Evolutionary conservation across 92 coral and sea anemone species (phyloP), one percentile per base, ranked within the genome.

Genomic region (Umimayanthus chanpuru): DNA sequence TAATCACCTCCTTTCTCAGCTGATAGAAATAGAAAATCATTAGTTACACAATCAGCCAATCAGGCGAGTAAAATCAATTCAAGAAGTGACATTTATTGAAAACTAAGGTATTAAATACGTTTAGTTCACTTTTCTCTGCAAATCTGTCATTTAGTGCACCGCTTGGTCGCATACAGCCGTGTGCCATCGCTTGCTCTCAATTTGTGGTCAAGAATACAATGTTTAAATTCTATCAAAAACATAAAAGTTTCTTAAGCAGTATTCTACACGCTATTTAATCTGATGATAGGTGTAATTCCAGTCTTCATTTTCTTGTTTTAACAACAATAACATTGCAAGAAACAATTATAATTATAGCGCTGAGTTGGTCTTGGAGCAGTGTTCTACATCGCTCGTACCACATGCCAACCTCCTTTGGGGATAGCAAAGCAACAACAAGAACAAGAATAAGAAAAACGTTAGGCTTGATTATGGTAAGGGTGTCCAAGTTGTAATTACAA

Each of bases 11-110:
- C 80, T 49, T 61, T 56, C 73, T 81, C 44, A 53, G 73, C 70
- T 65, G 73, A 56, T 23, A 65, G 49, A 81, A 36, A 9, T 15
- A 65, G 47, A 80, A 56, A 56, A n/a, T 81, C 85, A 81, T 81
- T 81, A 81, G 72, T 25, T 56, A 61, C 71, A 81, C 85, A 65
- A 40, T 58, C 72, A 81, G 30, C 85, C 85, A 81, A 81, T 81
- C 85, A 81, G 85, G 73, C 85, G 85, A 81, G 67, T 32, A 81
- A 81, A 80, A 80, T 29, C 47, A 20, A 56, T 78, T 80, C 85
- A 80, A 80, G 85, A 80, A 81, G 71, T 81, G 85, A 81, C 85
- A 61, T 81, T 61, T 81, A 81, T 81, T 81, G 73, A 76, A 76
- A 76, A n/a, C 80, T 76, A 76, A 76, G 80, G 43, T 81, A 23